Evolutionary conservation across 2,113 vertebrate species (phyloP).

Genomic region (Sakesphorus luctuosus): DNA sequence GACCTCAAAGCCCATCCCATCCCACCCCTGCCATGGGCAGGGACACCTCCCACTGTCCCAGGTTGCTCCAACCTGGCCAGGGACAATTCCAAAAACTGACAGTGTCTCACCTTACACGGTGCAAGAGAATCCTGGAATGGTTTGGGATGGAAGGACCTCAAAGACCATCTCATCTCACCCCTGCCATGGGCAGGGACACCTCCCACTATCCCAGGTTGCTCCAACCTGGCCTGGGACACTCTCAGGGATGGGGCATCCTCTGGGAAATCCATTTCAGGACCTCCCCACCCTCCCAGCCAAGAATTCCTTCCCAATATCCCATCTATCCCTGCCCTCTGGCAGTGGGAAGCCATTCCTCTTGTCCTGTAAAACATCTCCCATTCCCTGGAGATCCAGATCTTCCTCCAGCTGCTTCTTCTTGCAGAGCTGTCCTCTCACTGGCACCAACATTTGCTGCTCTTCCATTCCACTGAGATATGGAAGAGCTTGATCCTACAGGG

Average conservation of each 20-base stretch:
- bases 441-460: neutral
- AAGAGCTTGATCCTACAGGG: neutral
- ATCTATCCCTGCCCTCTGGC: neutral
- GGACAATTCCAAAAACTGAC: too few species aligned
- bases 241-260: neutral
- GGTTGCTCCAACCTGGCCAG: neutral
- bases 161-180: neutral
- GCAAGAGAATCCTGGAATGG: neutral
- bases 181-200: neutral
- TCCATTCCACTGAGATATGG: neutral
- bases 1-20: neutral
- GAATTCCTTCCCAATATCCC: neutral
- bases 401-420: neutral
- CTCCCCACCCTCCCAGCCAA: rapidly evolving
- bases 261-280: neutral
- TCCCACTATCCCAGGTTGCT: rapidly evolving
- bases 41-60: rapidly evolving
- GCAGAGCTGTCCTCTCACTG: neutral
- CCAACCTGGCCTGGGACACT: neutral
- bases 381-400: neutral
- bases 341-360: neutral
- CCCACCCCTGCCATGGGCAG: neutral
- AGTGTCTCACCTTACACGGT: too few species aligned
- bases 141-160: neutral
- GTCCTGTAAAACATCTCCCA: neutral